A percentile compares a stretch with the other conserved stretches of the same genome.
phyloP scores from a whole-genome alignment of 1,140 invertebrate species.

The Cydia pomonella region DNA sequence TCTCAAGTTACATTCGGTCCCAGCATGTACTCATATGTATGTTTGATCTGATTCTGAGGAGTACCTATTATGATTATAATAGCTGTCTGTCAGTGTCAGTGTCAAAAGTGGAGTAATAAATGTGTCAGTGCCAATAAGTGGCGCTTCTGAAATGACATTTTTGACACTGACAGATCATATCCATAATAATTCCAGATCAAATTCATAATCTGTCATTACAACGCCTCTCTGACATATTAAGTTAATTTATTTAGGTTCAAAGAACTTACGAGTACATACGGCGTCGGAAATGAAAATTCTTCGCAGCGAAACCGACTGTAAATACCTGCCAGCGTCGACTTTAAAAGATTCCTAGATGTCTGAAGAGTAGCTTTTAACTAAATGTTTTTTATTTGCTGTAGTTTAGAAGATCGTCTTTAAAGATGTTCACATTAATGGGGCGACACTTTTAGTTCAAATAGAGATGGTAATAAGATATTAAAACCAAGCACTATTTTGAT shows the following conservation, averaged over 20 bases:
- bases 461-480: not conserved
- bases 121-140: too few relatives aligned
- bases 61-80: too few relatives aligned
- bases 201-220: too few relatives aligned
- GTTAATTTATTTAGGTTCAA: slow-evolving; percentile 16
- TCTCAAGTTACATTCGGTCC: too few relatives aligned
- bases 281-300: slow-evolving; percentile 26
- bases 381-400: slow-evolving; percentile 27
- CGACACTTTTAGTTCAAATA: not conserved
- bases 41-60: too few relatives aligned
- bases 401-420: not conserved
- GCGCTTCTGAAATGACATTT: too few relatives aligned
- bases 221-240: not conserved
- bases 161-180: too few relatives aligned
- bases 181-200: too few relatives aligned
- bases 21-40: too few relatives aligned
- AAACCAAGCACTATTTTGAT: not conserved
- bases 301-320: slow-evolving; percentile 22
- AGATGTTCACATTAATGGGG: not conserved
- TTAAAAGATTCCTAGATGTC: slow-evolving; percentile 30
- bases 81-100: too few relatives aligned
- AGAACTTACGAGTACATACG: slow-evolving; percentile 14
- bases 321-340: slow-evolving; percentile 24
- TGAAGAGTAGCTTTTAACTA: slow-evolving; percentile 27
- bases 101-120: too few relatives aligned